These are phyloP conservation scores for Phodopus roborovskii DNA, from an alignment of 2,113 vertebrate genomes.

Conservation along the genomic window DNA sequence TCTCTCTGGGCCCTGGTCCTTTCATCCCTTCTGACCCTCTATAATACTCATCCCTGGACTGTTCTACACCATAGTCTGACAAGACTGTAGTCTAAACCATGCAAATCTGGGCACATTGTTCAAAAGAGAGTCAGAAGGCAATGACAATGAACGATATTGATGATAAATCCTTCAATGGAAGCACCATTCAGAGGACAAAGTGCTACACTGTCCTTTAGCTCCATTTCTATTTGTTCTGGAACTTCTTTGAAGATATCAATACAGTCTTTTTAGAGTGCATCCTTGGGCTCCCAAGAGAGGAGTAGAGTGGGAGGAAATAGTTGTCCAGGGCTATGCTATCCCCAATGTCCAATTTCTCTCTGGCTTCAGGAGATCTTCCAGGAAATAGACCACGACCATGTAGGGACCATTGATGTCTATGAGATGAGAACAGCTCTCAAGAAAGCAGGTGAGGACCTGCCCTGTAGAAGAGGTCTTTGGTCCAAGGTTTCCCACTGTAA, in stretches of 20 bases:
- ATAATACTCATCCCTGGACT: background rate
- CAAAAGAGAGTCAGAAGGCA: background rate
- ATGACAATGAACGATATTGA: background rate
- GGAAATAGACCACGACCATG: conserved; percentile 84
- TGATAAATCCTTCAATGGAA: background rate
- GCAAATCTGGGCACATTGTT: background rate
- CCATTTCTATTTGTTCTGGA: background rate
- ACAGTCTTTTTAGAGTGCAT: background rate
- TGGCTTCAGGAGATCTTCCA: conserved; percentile 85
- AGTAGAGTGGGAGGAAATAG: background rate
- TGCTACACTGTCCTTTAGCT: background rate
- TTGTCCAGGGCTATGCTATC: fast-evolving
- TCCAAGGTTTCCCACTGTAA: background rate
- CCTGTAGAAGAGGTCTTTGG: background rate
- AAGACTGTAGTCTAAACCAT: background rate
- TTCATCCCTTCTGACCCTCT: background rate
- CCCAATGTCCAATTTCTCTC: conserved; percentile 27
- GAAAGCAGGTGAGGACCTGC: conserved; percentile 81
- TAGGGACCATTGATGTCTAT: conserved; percentile 85
- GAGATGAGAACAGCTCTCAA: conserved; percentile 88
- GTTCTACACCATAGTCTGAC: background rate
- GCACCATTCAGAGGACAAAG: background rate
- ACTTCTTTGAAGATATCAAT: background rate
- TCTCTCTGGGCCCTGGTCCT: background rate
- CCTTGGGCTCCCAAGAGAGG: background rate